Conservation (phyloP, 2,888 invertebrate species). For the Willowsia nigromaculata region DNA sequence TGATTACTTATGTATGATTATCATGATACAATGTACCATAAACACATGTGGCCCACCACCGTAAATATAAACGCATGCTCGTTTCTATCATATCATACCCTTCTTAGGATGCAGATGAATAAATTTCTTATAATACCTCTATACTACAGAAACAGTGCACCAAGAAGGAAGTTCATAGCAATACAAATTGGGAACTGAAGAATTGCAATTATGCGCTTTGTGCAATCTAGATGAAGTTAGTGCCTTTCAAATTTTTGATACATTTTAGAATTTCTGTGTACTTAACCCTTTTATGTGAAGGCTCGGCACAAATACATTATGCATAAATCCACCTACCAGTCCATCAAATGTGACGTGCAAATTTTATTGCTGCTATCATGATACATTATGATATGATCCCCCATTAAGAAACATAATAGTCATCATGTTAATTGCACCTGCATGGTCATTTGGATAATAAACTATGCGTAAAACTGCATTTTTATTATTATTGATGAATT, state of each 20-base stretch:
- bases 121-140: too few relatives aligned
- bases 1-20: too few relatives aligned
- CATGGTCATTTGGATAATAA: conserved; percentile 41
- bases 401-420: conserved; percentile 16
- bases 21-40: too few relatives aligned
- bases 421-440: conserved; percentile 40
- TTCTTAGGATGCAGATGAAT: neutral
- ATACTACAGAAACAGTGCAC: too few relatives aligned
- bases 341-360: neutral
- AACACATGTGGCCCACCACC: neutral
- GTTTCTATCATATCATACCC: neutral
- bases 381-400: neutral
- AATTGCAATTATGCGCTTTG: too few relatives aligned
- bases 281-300: neutral
- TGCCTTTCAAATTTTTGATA: neutral
- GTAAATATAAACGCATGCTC: neutral
- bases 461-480: conserved; percentile 2
- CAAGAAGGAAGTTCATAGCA: too few relatives aligned
- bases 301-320: conserved; percentile 7
- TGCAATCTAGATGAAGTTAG: too few relatives aligned
- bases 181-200: too few relatives aligned
- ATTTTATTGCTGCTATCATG: conserved; percentile 22
- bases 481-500: neutral
- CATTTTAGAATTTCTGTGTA: neutral
- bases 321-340: neutral